These are phyloP conservation scores for Euwallacea similis DNA, from an alignment of 1,140 invertebrate species.

Conservation along the genomic window DNA sequence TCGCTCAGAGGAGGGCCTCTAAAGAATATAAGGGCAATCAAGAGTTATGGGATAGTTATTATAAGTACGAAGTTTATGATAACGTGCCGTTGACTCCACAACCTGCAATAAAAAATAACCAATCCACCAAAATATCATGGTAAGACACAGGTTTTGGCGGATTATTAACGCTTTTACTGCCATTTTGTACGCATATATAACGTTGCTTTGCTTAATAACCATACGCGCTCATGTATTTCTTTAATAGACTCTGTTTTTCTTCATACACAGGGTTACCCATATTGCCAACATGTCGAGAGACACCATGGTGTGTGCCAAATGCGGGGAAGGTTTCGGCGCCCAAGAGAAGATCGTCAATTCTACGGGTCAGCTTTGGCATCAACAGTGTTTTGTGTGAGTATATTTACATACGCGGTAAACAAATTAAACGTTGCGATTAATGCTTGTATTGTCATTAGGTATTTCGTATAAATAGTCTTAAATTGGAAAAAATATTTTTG, in stretches of 20 bases:
- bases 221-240: too few relatives aligned
- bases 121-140: conserved; percentile 6
- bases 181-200: neutral
- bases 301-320: conserved; percentile 91
- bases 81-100: conserved; percentile 35
- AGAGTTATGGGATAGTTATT: conserved; percentile 34
- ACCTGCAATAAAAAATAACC: neutral
- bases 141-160: neutral
- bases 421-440: too few relatives aligned
- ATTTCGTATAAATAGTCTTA: too few relatives aligned
- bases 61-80: conserved; percentile 41
- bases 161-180: neutral
- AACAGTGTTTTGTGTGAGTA: conserved; percentile 97
- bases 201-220: neutral
- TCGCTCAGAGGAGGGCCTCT: conserved; percentile 44
- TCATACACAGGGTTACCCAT: conserved; percentile 60
- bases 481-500: too few relatives aligned
- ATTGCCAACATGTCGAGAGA: conserved; percentile 73
- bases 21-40: conserved; percentile 29
- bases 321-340: conserved; percentile 89
- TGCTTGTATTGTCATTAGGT: too few relatives aligned
- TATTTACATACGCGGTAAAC: neutral
- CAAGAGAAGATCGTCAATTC: conserved; percentile 99
- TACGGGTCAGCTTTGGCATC: conserved; percentile 97
- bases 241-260: conserved; percentile 42